These are phyloP conservation scores for Vandiemenella viatica DNA, from an alignment of 2,888 invertebrate genomes.

Conservation along the genomic window DNA sequence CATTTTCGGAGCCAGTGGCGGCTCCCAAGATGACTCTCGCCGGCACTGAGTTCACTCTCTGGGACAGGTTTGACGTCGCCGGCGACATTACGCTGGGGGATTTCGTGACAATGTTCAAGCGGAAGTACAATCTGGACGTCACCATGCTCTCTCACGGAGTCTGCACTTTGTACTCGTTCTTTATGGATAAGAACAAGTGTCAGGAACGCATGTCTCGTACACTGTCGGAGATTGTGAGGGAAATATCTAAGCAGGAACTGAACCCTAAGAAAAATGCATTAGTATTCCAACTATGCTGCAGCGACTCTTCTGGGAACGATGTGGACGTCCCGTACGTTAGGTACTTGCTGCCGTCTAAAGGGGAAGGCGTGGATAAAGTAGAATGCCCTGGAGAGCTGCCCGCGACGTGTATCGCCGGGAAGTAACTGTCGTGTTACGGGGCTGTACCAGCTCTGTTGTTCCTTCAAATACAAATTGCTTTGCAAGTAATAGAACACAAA, in stretches of 20 bases:
- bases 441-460: too few relatives aligned
- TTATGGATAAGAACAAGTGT: slow-evolving; percentile 33
- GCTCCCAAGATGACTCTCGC: slow-evolving; percentile 35
- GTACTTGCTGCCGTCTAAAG: slow-evolving; percentile 28
- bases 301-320: slow-evolving; percentile 38
- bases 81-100: slow-evolving; percentile 29
- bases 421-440: too few relatives aligned
- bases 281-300: slow-evolving; percentile 38
- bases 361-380: too few relatives aligned
- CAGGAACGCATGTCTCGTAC: slow-evolving; percentile 30
- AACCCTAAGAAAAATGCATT: slow-evolving; percentile 33
- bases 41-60: slow-evolving; percentile 38
- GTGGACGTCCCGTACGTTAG: slow-evolving; percentile 45
- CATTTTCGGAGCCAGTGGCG: slow-evolving; percentile 36
- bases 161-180: slow-evolving; percentile 44
- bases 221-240: slow-evolving; percentile 31
- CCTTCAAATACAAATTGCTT: too few relatives aligned
- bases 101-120: slow-evolving; percentile 37
- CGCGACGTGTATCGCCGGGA: too few relatives aligned
- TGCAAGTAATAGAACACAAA: too few relatives aligned
- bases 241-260: slow-evolving; percentile 37
- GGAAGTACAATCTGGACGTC: slow-evolving; percentile 32
- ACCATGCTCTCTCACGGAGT: slow-evolving; percentile 46
- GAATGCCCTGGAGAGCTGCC: too few relatives aligned
- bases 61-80: slow-evolving; percentile 42